These are phyloP conservation scores for Tretioscincus oriximinensis DNA, from an alignment of 2,113 vertebrate genomes.

Conservation along the genomic window DNA sequence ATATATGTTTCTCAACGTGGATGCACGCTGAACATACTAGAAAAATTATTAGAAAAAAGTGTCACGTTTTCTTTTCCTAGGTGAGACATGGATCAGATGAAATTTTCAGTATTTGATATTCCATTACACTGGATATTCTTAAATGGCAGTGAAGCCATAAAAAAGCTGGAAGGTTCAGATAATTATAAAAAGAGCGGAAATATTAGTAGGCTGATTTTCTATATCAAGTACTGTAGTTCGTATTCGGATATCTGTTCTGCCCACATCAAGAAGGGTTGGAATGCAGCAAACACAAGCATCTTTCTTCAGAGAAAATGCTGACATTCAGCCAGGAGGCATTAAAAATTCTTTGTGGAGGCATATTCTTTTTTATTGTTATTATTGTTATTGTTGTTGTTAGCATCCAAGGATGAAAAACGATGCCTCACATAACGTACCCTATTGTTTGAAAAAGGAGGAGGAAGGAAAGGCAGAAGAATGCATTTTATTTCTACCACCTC, in stretches of 20 bases:
- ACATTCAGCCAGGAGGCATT: slow-evolving; percentile 58
- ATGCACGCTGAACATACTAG: background rate
- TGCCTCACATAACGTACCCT: slow-evolving; percentile 24
- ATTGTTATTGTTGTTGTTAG: background rate
- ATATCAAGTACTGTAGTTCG: background rate
- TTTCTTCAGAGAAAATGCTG: slow-evolving; percentile 56
- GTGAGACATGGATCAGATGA: background rate
- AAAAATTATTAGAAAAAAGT: background rate
- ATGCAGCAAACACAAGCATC: slow-evolving; percentile 51
- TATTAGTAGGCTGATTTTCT: background rate
- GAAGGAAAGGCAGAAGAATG: slow-evolving; percentile 39
- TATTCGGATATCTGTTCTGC: slow-evolving; percentile 18
- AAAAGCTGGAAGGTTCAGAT: background rate
- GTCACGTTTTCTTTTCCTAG: background rate
- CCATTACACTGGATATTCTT: too few species aligned
- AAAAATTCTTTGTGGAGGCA: slow-evolving; percentile 64
- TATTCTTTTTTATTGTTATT: slow-evolving; percentile 33
- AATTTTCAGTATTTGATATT: background rate
- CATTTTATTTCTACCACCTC: slow-evolving; percentile 27
- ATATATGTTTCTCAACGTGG: background rate
- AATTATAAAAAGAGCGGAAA: background rate
- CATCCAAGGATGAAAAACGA: slow-evolving; percentile 39
- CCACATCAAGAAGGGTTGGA: slow-evolving; percentile 56
- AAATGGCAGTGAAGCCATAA: too few species aligned
- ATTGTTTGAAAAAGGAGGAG: slow-evolving; percentile 50